phyloP scores from a whole-genome alignment of 2,113 vertebrate genomes.

The Dasyprocta punctata region DNA sequence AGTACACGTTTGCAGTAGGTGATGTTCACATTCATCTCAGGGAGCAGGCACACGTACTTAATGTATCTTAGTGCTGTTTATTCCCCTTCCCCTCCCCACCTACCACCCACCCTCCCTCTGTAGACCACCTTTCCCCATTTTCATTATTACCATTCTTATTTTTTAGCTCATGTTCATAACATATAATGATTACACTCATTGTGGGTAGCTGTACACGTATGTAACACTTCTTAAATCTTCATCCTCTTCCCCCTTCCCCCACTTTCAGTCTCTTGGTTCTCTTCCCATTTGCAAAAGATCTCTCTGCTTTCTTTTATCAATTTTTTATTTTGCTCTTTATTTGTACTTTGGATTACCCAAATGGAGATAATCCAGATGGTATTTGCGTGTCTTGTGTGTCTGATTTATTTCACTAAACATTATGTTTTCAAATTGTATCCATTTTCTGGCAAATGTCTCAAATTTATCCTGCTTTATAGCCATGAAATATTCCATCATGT shows the following conservation, averaged over 20 bases:
- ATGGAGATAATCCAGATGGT: neutral
- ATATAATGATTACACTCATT: neutral
- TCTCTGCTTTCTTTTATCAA: neutral
- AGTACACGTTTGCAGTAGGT: neutral
- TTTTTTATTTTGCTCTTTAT: neutral
- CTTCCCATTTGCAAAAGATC: neutral
- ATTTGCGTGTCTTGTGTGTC: neutral
- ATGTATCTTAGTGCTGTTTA: neutral
- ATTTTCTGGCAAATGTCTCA: neutral
- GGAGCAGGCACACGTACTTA: neutral
- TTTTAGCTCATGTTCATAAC: neutral
- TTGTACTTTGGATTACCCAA: neutral
- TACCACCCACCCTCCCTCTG: neutral
- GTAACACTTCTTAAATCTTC: neutral
- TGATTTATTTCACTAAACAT: neutral
- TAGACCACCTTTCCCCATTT: neutral
- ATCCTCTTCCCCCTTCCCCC: no score
- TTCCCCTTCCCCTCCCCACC: neutral
- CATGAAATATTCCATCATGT: neutral
- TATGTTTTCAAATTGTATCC: neutral
- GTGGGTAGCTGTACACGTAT: neutral
- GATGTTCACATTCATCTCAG: neutral
- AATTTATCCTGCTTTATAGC: neutral
- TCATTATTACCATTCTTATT: neutral
- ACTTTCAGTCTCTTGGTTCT: neutral